Evolutionary conservation across 2,888 invertebrate species (phyloP).

Genomic region (Cinara cedri): DNA sequence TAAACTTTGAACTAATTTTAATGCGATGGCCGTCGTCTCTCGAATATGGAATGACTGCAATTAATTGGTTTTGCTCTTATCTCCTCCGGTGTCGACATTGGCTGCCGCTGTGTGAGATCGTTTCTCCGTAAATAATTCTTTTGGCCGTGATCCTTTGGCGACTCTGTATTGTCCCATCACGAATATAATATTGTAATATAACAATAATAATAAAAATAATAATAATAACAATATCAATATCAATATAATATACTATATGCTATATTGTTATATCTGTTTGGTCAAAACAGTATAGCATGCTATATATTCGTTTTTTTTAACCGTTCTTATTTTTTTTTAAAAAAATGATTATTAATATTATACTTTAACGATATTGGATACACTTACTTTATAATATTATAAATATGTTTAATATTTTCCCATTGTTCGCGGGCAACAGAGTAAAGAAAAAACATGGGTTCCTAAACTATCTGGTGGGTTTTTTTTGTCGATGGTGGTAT

Average conservation of each 20-base stretch:
- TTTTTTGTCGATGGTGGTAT: too few species aligned
- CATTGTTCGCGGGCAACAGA: too few species aligned
- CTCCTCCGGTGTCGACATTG: conserved; percentile 6
- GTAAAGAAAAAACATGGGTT: background rate
- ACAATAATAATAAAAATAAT: too few species aligned
- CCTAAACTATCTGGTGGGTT: background rate
- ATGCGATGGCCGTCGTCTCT: background rate
- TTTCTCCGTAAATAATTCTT: conserved; percentile 4
- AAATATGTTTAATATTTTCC: too few species aligned
- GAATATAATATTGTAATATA: too few species aligned
- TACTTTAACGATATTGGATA: background rate
- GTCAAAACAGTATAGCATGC: background rate
- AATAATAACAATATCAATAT: too few species aligned
- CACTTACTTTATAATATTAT: background rate
- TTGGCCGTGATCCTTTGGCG: conserved; percentile 19
- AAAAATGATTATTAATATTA: too few species aligned
- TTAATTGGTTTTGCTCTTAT: conserved; percentile 1
- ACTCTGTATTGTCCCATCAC: background rate
- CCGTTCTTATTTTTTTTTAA: background rate
- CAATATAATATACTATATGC: too few species aligned
- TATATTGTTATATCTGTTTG: background rate
- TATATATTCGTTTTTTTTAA: background rate
- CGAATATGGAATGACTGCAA: background rate
- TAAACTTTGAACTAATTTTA: background rate
- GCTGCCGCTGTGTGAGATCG: background rate